Conservation (phyloP, 37 sponge, comb jelly and placozoan genomes). For the Tethya wilhelma region DNA sequence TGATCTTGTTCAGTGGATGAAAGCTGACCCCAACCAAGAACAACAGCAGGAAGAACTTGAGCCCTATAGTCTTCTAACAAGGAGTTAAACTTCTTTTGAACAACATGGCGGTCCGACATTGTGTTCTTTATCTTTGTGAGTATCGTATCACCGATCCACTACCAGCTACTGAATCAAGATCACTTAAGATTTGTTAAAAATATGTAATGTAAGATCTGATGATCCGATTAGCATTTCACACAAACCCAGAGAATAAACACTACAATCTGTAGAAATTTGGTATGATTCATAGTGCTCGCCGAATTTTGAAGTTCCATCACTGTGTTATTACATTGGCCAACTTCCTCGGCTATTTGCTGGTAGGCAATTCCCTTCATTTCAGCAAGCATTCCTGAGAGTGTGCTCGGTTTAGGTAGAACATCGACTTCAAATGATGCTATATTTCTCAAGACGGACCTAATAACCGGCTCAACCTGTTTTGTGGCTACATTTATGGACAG, state of each 20-base stretch:
- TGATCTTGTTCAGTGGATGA: neutral
- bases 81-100: conserved; percentile 37
- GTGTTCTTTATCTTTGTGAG: conserved; percentile 33
- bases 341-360: conserved; percentile 4
- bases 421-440: conserved; percentile 6
- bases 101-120: conserved; percentile 50
- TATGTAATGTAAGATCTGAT: conserved; percentile 22
- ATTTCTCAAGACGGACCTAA: conserved; percentile 1
- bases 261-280: conserved; percentile 34
- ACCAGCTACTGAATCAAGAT: conserved; percentile 11
- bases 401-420: neutral
- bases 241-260: conserved; percentile 41
- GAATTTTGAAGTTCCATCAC: conserved; percentile 46
- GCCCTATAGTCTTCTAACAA: conserved; percentile 40
- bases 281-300: conserved; percentile 37
- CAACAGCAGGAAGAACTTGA: conserved; percentile 8
- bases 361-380: conserved; percentile 23
- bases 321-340: neutral
- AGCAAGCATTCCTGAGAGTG: neutral
- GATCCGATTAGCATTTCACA: conserved; percentile 35
- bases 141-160: neutral
- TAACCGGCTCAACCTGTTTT: conserved; percentile 3
- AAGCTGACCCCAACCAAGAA: conserved; percentile 3
- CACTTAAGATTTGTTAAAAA: conserved; percentile 29
- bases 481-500: conserved; percentile 9